Evolutionary conservation across 2,888 invertebrate species (phyloP).

Genomic region (Chloromyia formosa): DNA sequence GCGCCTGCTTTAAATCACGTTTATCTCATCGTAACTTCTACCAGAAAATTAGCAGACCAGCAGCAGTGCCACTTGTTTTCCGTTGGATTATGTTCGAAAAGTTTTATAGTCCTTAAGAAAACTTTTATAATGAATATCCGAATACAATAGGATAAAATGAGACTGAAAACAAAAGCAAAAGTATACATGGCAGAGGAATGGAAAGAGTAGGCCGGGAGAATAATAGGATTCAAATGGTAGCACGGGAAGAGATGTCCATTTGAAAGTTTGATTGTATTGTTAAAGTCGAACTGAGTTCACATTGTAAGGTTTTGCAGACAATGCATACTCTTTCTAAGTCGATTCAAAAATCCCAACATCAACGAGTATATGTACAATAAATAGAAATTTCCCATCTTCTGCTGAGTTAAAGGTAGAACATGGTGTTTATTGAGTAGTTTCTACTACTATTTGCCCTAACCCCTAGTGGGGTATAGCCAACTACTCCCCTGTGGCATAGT

Average conservation of each 20-base stretch:
- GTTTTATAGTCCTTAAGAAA: conserved; percentile 37
- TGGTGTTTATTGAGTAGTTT: too few species aligned
- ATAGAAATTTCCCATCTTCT: too few species aligned
- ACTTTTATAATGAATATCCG: conserved; percentile 38
- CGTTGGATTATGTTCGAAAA: conserved; percentile 39
- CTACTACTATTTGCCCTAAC: too few species aligned
- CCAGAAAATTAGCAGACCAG: conserved; percentile 40
- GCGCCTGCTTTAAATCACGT: conserved; percentile 42
- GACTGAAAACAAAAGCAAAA: conserved; percentile 2
- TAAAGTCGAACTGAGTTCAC: too few species aligned
- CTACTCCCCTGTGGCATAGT: too few species aligned
- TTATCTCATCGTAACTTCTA: conserved; percentile 42
- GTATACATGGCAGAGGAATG: conserved; percentile 2
- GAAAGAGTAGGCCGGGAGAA: neutral
- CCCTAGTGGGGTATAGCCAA: too few species aligned
- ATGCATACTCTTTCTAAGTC: too few species aligned
- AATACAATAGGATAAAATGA: conserved; percentile 8
- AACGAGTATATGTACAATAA: too few species aligned
- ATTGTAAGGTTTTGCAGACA: too few species aligned
- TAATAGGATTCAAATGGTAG: conserved; percentile 8
- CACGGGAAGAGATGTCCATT: conserved; percentile 25
- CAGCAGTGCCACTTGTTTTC: conserved; percentile 34
- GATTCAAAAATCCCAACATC: too few species aligned
- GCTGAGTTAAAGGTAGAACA: too few species aligned
- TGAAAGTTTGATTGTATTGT: conserved; percentile 25